A percentile compares a stretch with the other conserved stretches of the same genome.
These are phyloP conservation scores for Heliconius cydno DNA, from an alignment of 2,888 invertebrate species.

Conservation along the genomic window DNA sequence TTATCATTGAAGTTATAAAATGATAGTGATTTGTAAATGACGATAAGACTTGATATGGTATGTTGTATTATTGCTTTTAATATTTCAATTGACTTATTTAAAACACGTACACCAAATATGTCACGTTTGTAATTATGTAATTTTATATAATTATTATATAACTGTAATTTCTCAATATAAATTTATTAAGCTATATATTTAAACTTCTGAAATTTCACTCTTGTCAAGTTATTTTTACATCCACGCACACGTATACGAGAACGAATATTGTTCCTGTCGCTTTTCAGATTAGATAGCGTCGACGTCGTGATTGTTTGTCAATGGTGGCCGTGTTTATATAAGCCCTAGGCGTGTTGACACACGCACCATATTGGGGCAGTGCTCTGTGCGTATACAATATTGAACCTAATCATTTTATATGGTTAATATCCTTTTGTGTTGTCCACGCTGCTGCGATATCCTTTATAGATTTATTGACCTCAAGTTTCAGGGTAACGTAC, in stretches of 20 bases:
- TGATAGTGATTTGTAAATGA: constrained; percentile 37
- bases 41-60: constrained; percentile 33
- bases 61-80: constrained; percentile 1
- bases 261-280: constrained; percentile 59
- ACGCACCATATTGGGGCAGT: constrained; percentile 48
- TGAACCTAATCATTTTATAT: constrained; percentile 25
- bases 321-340: constrained; percentile 70
- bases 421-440: constrained; percentile 17
- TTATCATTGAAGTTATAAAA: constrained; percentile 37
- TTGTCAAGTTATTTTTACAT: neutral
- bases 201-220: neutral
- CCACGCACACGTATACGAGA: constrained; percentile 37
- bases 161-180: neutral
- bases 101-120: constrained; percentile 40
- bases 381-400: constrained; percentile 23
- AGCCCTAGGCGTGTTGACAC: constrained; percentile 65
- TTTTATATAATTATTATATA: constrained; percentile 10
- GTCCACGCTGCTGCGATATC: constrained; percentile 6
- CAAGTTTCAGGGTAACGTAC: constrained; percentile 3
- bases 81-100: constrained; percentile 7
- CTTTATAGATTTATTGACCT: constrained; percentile 22
- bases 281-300: constrained; percentile 74
- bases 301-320: constrained; percentile 69
- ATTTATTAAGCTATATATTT: no score
- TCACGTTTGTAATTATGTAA: constrained; percentile 29